Evolutionary conservation across 30 jellyfish, hydroid and myxozoan genomes (phyloP).

Genomic region (Haliclystus octoradiatus): DNA sequence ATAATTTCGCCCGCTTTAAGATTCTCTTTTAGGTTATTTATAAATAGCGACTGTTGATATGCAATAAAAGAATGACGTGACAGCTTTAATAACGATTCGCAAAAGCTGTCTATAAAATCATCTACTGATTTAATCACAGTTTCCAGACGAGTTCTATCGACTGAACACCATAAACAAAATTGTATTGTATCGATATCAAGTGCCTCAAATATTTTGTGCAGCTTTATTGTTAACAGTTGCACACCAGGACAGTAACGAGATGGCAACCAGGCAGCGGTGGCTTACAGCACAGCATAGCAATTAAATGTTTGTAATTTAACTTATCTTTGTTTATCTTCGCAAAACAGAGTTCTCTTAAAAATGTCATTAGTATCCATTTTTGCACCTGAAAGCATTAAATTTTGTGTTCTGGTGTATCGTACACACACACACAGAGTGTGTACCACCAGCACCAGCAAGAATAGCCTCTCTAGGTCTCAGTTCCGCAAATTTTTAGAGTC

Average conservation of each 20-base stretch:
- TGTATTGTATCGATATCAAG: slow-evolving; percentile 5
- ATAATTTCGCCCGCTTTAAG: not conserved
- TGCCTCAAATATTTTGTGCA: too few species aligned
- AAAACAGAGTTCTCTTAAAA: too few species aligned
- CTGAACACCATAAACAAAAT: slow-evolving; percentile 13
- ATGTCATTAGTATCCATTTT: too few species aligned
- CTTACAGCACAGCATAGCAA: slow-evolving; percentile 6
- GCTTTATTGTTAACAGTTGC: too few species aligned
- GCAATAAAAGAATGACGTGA: slow-evolving; percentile 26
- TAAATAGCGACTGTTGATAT: slow-evolving; percentile 5
- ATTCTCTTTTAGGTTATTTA: slow-evolving; percentile 8
- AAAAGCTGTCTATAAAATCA: slow-evolving; percentile 10
- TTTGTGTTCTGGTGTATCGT: slow-evolving; percentile 48
- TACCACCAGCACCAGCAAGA: slow-evolving; percentile 63
- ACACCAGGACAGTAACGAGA: not conserved
- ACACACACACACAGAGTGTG: slow-evolving; percentile 80
- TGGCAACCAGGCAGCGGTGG: slow-evolving; percentile 23
- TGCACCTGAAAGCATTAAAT: too few species aligned
- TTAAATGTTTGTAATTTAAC: not conserved
- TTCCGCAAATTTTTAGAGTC: slow-evolving; percentile 46
- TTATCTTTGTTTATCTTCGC: slow-evolving; percentile 1
- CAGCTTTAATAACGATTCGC: slow-evolving; percentile 2
- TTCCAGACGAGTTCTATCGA: slow-evolving; percentile 16
- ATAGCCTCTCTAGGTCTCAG: slow-evolving; percentile 67
- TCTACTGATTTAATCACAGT: slow-evolving; percentile 5